A percentile compares a stretch with the other conserved stretches of the same genome.
phyloP scores from a whole-genome alignment of 2,113 vertebrate species.

The Sapayoa aenigma region DNA sequence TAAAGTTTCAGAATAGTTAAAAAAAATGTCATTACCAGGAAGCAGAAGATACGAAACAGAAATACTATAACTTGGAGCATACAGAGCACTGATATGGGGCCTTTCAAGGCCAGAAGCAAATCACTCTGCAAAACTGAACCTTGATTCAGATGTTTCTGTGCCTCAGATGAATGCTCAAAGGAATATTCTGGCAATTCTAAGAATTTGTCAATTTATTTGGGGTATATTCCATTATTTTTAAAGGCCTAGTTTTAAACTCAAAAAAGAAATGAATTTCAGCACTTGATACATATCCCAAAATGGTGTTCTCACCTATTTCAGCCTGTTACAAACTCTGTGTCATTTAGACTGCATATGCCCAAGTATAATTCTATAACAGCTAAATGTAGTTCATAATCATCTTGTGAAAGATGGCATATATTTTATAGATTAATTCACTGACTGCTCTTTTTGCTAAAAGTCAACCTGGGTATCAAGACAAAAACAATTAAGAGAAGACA shows the following conservation, averaged over 20 bases:
- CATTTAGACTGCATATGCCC: not conserved
- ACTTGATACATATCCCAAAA: not conserved
- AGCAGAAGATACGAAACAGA: not conserved
- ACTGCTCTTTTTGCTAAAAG: not conserved
- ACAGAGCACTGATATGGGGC: accelerated
- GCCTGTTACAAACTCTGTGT: not conserved
- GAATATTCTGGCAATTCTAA: not conserved
- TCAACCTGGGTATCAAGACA: not conserved
- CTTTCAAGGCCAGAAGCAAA: not conserved
- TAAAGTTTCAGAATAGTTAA: not conserved
- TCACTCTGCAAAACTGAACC: not conserved
- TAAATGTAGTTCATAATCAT: not conserved
- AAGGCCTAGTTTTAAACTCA: not conserved
- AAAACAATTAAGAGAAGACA: not conserved
- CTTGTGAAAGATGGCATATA: not conserved
- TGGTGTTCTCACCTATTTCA: not conserved
- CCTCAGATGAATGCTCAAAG: not conserved
- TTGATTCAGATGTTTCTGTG: not conserved
- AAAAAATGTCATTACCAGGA: not conserved
- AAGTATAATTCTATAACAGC: not conserved
- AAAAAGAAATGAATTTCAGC: not conserved
- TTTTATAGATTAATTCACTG: not conserved
- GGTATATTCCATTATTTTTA: not conserved
- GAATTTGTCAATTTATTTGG: accelerated
- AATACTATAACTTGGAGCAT: not conserved